Conservation (phyloP, 2,888 invertebrate genomes). For the Exocentrus adspersus region DNA sequence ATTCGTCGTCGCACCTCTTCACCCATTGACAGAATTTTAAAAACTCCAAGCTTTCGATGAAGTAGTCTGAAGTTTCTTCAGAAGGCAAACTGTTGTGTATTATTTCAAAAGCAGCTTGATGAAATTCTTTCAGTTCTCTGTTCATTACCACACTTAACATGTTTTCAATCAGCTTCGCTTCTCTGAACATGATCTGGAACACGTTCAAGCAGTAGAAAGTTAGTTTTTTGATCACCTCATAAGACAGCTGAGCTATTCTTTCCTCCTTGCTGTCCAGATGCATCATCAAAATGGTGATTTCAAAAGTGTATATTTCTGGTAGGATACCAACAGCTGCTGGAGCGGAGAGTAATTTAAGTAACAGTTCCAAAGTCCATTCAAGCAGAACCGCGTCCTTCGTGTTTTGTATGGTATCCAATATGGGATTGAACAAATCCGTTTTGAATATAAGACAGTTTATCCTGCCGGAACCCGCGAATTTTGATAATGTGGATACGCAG, state of each 20-base stretch:
- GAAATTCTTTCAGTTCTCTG: constrained; percentile 36
- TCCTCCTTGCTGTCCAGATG: constrained; percentile 40
- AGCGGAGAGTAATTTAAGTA: constrained; percentile 47
- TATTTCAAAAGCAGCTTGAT: constrained; percentile 46
- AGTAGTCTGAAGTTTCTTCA: constrained; percentile 49
- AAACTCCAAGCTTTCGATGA: constrained; percentile 52
- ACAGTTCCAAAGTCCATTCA: constrained; percentile 44
- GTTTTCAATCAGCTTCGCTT: constrained; percentile 47
- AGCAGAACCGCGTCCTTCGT: constrained; percentile 44
- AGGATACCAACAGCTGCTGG: constrained; percentile 46
- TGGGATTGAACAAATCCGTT: constrained; percentile 47
- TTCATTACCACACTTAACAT: constrained; percentile 50
- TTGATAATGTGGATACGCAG: constrained; percentile 47
- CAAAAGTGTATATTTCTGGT: constrained; percentile 45
- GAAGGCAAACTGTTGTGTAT: constrained; percentile 51
- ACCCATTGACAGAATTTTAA: constrained; percentile 53
- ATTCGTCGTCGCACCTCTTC: constrained; percentile 48
- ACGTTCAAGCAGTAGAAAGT: constrained; percentile 47
- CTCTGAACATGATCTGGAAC: constrained; percentile 46
- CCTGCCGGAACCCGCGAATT: constrained; percentile 45
- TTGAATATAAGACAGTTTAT: constrained; percentile 48
- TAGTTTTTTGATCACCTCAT: constrained; percentile 47
- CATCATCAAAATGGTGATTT: constrained; percentile 41
- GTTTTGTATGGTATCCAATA: constrained; percentile 46
- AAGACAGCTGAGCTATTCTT: constrained; percentile 38